phyloP scores from a whole-genome alignment of 2,888 invertebrate species.

The Eumacrocentrus americanus region DNA sequence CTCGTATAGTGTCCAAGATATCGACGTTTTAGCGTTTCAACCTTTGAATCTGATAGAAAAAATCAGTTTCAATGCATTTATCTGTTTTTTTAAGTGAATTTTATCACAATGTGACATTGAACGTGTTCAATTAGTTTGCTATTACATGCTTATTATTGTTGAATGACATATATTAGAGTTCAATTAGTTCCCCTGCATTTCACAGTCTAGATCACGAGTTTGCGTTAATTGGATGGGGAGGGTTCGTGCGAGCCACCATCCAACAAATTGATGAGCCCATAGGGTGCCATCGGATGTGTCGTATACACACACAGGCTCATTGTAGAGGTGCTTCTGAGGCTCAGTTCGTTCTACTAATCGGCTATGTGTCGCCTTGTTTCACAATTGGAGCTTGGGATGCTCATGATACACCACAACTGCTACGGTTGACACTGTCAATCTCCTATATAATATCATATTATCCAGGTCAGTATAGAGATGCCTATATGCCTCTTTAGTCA shows the following conservation, averaged over 20 bases:
- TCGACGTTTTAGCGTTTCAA: no score
- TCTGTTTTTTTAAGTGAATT: no score
- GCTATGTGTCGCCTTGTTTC: constrained; percentile 8
- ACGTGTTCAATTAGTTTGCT: no score
- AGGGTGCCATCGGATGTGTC: constrained; percentile 7
- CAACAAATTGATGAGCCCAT: constrained; percentile 28
- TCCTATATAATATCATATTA: neutral
- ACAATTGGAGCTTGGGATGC: neutral
- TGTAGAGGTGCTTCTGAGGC: constrained; percentile 7
- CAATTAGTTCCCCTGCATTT: constrained; percentile 18
- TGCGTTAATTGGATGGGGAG: constrained; percentile 23
- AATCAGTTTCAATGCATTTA: no score
- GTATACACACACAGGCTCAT: constrained; percentile 11
- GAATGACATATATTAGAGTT: neutral
- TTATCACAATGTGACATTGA: no score
- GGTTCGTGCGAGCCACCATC: constrained; percentile 7
- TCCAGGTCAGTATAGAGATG: neutral
- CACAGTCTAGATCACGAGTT: constrained; percentile 7
- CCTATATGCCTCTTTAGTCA: no score
- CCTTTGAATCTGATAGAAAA: no score
- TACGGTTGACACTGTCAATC: no score
- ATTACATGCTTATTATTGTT: neutral
- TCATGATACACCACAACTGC: no score
- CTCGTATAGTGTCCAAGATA: no score
- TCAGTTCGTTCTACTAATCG: constrained; percentile 12